phyloP scores from a whole-genome alignment of 2,888 invertebrate genomes.

The Microctonus hyperodae region DNA sequence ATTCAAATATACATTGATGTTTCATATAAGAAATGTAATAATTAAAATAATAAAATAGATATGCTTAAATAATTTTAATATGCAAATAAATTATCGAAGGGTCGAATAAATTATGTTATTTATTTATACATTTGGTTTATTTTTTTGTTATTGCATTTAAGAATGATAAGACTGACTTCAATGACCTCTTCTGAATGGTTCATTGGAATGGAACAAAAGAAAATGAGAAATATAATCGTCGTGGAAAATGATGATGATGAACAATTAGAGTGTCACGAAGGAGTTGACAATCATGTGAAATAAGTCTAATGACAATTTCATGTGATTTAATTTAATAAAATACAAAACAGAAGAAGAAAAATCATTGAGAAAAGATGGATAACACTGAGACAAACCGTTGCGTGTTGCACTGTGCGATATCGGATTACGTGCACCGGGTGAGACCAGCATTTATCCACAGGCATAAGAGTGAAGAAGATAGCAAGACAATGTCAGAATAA shows the following conservation, averaged over 20 bases:
- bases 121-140: neutral
- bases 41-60: neutral
- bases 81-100: neutral
- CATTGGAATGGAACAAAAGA: neutral
- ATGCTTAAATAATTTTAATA: neutral
- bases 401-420: slow-evolving; percentile 13
- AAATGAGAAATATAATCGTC: neutral
- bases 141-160: neutral
- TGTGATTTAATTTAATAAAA: neutral
- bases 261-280: slow-evolving; percentile 10
- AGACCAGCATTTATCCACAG: slow-evolving; percentile 30
- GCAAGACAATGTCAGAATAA: slow-evolving; percentile 32
- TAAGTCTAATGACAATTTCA: neutral
- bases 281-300: neutral
- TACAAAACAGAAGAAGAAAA: neutral
- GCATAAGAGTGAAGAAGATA: slow-evolving; percentile 29
- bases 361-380: slow-evolving; percentile 18
- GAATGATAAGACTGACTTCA: neutral
- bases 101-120: neutral
- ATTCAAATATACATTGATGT: neutral
- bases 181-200: neutral
- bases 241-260: neutral
- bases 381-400: slow-evolving; percentile 17
- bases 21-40: neutral
- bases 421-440: slow-evolving; percentile 32